A percentile compares a stretch with the other conserved stretches of the same genome.
These are phyloP conservation scores for Mythimna impura DNA, from an alignment of 2,888 invertebrate species.

Conservation along the genomic window DNA sequence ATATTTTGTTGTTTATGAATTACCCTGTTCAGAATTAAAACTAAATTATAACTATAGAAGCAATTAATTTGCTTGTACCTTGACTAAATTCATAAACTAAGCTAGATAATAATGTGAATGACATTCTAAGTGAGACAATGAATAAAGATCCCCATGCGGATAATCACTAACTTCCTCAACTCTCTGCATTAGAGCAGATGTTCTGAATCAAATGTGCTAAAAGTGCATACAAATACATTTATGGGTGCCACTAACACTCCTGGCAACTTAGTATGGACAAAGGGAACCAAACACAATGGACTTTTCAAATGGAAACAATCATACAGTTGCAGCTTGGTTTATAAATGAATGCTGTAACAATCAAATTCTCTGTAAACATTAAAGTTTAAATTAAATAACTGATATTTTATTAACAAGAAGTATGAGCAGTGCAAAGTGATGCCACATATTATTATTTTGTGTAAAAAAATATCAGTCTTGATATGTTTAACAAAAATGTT, in stretches of 20 bases:
- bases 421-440: slow-evolving; percentile 14
- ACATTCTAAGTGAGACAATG: neutral
- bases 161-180: slow-evolving; percentile 1
- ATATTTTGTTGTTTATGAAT: neutral
- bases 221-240: slow-evolving; percentile 36
- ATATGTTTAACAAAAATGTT: slow-evolving; percentile 5
- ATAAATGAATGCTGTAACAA: slow-evolving; percentile 61
- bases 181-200: neutral
- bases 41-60: neutral
- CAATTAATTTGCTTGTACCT: neutral
- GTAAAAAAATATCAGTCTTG: slow-evolving; percentile 15
- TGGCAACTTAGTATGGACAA: slow-evolving; percentile 35
- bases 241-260: slow-evolving; percentile 33
- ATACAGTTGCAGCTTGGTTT: slow-evolving; percentile 60
- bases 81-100: neutral
- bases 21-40: neutral
- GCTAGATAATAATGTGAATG: neutral
- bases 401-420: slow-evolving; percentile 16
- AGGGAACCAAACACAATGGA: slow-evolving; percentile 65
- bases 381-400: slow-evolving; percentile 32
- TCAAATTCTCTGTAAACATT: slow-evolving; percentile 50
- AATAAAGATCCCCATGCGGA: neutral
- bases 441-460: slow-evolving; percentile 9
- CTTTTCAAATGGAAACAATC: slow-evolving; percentile 66
- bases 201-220: slow-evolving; percentile 13